A percentile compares a stretch with the other conserved stretches of the same genome.
Conservation (phyloP, 1,140 invertebrate species). For the Orchestia grillus region DNA sequence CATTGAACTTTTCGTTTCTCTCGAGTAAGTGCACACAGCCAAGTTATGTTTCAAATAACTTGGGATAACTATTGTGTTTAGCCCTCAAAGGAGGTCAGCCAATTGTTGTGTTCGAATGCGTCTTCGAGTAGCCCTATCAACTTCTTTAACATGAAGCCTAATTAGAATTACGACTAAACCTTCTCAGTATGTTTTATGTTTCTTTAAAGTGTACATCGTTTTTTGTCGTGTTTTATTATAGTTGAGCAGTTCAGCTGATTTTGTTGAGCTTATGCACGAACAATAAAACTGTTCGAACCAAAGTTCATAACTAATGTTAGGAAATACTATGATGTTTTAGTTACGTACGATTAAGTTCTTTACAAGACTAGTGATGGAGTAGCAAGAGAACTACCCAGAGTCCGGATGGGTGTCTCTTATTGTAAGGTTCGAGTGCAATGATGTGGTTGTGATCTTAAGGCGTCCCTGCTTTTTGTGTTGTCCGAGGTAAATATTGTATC, state of each 20-base stretch:
- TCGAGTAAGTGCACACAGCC: too few relatives aligned
- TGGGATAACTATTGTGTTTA: too few relatives aligned
- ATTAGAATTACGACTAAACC: not conserved
- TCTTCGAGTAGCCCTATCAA: too few relatives aligned
- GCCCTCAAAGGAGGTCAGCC: too few relatives aligned
- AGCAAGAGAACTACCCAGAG: too few relatives aligned
- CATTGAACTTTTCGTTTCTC: too few relatives aligned
- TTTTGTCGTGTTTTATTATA: not conserved
- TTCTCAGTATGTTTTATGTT: not conserved
- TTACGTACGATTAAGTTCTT: not conserved
- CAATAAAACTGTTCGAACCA: not conserved
- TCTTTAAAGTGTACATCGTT: not conserved
- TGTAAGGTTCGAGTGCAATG: not conserved
- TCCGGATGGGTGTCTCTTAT: too few relatives aligned
- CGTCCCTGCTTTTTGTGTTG: not conserved
- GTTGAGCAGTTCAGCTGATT: not conserved
- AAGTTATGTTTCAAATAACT: too few relatives aligned
- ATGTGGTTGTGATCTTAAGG: not conserved
- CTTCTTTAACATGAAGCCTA: too few relatives aligned
- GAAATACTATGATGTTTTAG: not conserved
- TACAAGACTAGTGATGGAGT: not conserved
- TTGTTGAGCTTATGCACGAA: not conserved
- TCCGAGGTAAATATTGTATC: not conserved
- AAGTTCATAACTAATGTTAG: not conserved
- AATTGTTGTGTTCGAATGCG: too few relatives aligned